Percentiles rank a stretch among this genome's conserved stretches.
Evolutionary conservation across 1,140 invertebrate species (phyloP).

Genomic region (Drosophila sproati): DNA sequence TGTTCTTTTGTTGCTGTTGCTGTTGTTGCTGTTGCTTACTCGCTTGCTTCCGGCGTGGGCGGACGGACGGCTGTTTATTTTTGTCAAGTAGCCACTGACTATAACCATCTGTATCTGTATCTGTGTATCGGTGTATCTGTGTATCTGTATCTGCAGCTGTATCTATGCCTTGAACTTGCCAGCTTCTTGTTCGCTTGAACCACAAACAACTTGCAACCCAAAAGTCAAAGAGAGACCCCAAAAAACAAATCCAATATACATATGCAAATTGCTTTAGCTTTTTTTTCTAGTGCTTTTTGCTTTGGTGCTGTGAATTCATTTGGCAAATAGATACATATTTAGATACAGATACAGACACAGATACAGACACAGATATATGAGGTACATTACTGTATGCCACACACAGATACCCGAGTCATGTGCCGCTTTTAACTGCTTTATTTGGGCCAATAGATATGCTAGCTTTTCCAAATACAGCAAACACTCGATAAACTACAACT

Average conservation of each 20-base stretch:
- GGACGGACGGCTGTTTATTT: conserved; percentile 45
- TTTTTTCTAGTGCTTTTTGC: conserved; percentile 31
- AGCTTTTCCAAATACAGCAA: neutral
- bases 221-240: conserved; percentile 18
- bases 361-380: neutral
- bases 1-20: conserved; percentile 1
- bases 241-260: conserved; percentile 7
- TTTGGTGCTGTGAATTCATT: conserved; percentile 59
- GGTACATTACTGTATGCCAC: neutral
- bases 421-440: conserved; percentile 5
- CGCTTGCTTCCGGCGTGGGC: conserved; percentile 60
- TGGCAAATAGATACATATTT: conserved; percentile 43
- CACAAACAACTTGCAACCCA: conserved; percentile 35
- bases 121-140: neutral
- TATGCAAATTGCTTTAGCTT: conserved; percentile 43
- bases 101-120: conserved; percentile 5
- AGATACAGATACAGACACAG: conserved; percentile 2
- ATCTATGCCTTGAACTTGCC: conserved; percentile 68
- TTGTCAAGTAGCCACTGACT: conserved; percentile 28
- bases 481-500: neutral
- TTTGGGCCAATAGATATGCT: conserved; percentile 11
- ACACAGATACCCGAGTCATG: conserved; percentile 4
- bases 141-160: conserved; percentile 1
- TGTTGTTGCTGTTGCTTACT: conserved; percentile 10
- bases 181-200: conserved; percentile 24